Conservation (phyloP, 2,888 invertebrate species). For the Cryptus viduatorius region DNA sequence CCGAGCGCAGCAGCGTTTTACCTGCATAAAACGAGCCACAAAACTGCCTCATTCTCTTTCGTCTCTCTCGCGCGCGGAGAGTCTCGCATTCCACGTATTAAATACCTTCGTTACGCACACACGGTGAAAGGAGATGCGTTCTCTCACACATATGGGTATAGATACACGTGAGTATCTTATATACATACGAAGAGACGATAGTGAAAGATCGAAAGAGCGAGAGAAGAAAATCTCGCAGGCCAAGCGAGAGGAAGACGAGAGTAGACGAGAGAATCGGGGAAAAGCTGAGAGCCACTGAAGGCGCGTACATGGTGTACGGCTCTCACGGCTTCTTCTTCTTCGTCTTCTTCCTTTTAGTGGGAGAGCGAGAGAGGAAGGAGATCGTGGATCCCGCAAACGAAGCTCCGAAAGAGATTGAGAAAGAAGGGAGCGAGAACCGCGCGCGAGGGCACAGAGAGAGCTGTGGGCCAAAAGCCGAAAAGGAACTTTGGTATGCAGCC, state of each 20-base stretch:
- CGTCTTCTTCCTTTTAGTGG: slow-evolving; percentile 12
- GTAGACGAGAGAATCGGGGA: slow-evolving; percentile 10
- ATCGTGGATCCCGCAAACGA: not conserved
- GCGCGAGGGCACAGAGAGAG: slow-evolving; percentile 58
- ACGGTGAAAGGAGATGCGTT: slow-evolving; percentile 3
- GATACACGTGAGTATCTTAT: not conserved
- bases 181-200: not conserved
- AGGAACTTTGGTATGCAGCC: slow-evolving; percentile 82
- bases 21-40: slow-evolving; percentile 69
- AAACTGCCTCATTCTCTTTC: slow-evolving; percentile 61
- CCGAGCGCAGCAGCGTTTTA: slow-evolving; percentile 58
- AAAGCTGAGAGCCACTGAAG: slow-evolving; percentile 58
- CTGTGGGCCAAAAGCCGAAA: slow-evolving; percentile 71
- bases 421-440: slow-evolving; percentile 48
- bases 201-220: not conserved
- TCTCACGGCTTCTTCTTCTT: slow-evolving; percentile 48
- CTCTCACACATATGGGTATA: not conserved
- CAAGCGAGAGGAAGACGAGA: not conserved
- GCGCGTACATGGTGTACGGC: slow-evolving; percentile 42
- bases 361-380: slow-evolving; percentile 21
- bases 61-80: slow-evolving; percentile 43
- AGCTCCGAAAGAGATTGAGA: slow-evolving; percentile 15
- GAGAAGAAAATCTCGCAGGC: not conserved
- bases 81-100: slow-evolving; percentile 76
- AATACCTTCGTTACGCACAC: slow-evolving; percentile 72